These are phyloP conservation scores for Drosophila lowei DNA, from an alignment of 1,140 invertebrate species.

Conservation along the genomic window DNA sequence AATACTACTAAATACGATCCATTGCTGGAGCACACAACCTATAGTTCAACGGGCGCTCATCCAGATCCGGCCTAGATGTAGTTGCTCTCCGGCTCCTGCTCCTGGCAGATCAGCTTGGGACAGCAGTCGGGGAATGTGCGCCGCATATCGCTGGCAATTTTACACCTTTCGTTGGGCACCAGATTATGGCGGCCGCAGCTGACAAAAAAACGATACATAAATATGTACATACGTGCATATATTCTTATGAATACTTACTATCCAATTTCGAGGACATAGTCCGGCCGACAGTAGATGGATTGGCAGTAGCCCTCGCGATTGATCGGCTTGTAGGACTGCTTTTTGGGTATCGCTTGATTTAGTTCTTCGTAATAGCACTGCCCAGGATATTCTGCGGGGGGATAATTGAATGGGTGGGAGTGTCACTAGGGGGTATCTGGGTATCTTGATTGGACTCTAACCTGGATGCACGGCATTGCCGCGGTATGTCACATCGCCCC, in stretches of 20 bases:
- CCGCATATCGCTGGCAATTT: conserved; percentile 68
- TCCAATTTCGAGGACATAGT: conserved; percentile 70
- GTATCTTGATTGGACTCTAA: conserved; percentile 3
- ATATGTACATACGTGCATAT: too few relatives aligned
- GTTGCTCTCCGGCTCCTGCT: conserved; percentile 59
- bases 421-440: too few relatives aligned
- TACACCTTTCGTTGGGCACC: conserved; percentile 62
- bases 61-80: conserved; percentile 50
- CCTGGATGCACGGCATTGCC: conserved; percentile 75
- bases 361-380: conserved; percentile 78
- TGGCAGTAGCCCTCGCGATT: conserved; percentile 74
- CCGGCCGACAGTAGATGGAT: conserved; percentile 69
- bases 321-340: conserved; percentile 76
- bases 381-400: conserved; percentile 60
- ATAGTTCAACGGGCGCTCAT: background rate
- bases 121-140: conserved; percentile 74
- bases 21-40: too few relatives aligned
- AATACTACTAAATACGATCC: background rate
- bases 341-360: conserved; percentile 72
- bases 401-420: background rate
- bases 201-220: background rate
- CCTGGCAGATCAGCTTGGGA: conserved; percentile 65
- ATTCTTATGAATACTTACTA: conserved; percentile 42
- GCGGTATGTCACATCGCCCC: conserved; percentile 65
- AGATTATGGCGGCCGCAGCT: conserved; percentile 79